A percentile compares a stretch with the other conserved stretches of the same genome.
phyloP scores from a whole-genome alignment of 2,888 invertebrate species.

The Chelonus formosanus region DNA sequence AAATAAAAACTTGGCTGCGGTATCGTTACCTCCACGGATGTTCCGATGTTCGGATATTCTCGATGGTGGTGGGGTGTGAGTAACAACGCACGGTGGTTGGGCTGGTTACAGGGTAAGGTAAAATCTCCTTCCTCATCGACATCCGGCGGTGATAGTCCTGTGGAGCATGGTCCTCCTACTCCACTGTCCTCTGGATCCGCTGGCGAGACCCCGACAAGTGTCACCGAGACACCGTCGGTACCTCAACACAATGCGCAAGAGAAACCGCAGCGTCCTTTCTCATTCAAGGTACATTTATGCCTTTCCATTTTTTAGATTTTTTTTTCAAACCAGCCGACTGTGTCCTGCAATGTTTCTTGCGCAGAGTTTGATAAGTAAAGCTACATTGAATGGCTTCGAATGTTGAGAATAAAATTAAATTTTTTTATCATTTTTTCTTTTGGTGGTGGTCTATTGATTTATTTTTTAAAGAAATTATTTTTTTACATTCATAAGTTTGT shows the following conservation, averaged over 20 bases:
- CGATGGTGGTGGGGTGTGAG: slow-evolving; percentile 56
- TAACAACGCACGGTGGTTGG: slow-evolving; percentile 60
- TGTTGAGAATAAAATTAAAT: neutral
- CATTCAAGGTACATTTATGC: slow-evolving; percentile 68
- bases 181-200: slow-evolving; percentile 59
- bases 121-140: slow-evolving; percentile 64
- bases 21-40: slow-evolving; percentile 30
- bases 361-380: slow-evolving; percentile 3
- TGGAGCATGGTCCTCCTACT: slow-evolving; percentile 59
- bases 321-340: slow-evolving; percentile 7
- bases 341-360: slow-evolving; percentile 1
- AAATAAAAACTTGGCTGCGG: slow-evolving; percentile 40
- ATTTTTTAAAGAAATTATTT: neutral
- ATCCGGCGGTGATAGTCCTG: slow-evolving; percentile 63
- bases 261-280: slow-evolving; percentile 71
- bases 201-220: slow-evolving; percentile 56
- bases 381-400: slow-evolving; percentile 19
- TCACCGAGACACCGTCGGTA: slow-evolving; percentile 54
- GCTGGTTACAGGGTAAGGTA: slow-evolving; percentile 66
- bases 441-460: neutral
- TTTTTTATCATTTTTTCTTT: neutral
- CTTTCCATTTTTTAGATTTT: slow-evolving; percentile 2
- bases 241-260: slow-evolving; percentile 61
- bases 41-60: slow-evolving; percentile 12
- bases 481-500: no score